Evolutionary conservation across 2,113 vertebrate genomes (phyloP), one percentile per base, ranked within the genome.

Genomic region (Dunckerocampus dactyliophorus): DNA sequence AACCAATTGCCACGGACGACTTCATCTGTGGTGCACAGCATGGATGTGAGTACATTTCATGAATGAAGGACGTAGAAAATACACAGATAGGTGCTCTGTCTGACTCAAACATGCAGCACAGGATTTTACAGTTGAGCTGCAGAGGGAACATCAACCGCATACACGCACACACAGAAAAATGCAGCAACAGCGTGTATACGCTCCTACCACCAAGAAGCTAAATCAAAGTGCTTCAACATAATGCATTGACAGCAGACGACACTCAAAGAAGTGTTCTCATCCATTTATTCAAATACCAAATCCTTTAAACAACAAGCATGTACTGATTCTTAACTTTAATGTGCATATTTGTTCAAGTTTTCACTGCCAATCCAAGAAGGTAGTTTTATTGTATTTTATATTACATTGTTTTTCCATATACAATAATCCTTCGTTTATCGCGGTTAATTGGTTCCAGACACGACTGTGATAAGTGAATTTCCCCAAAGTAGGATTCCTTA

Each of bases 141-240:
- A 47, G 22, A 45, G 43, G 19, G 50, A 56, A 61, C 50, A 62
- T 42, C 20, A 28, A 39, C 47, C 47, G 22, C 50, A 52, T 34
- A 34, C 57, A 59, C 49, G 54, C 11, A 24, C 31, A 59, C 61
- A 51, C 60, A 55, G 2, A 45, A 14, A 59, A 49, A 31, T 43
- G 17, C 37, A 19, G 43, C 24, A 37, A 59, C 53, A 67, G 45
- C 15, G 49, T 20, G 43, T 16, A 37, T 21, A 3, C 16, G 62
- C 68, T 72, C 48, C 28, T 20, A 57, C 46, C 54, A 70, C 69
- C 76, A 80, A 71, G 80, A 82, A 75, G 61, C 65, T 77, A 76
- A 83, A 76, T 76, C 66, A 67, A 80, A 82, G 63, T 59, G 54
- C 69, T 74, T 54, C 60, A 63, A 59, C 67, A 69, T 67, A 74